phyloP scores from a whole-genome alignment of 2,113 vertebrate species.

The Vicugna pacos region DNA sequence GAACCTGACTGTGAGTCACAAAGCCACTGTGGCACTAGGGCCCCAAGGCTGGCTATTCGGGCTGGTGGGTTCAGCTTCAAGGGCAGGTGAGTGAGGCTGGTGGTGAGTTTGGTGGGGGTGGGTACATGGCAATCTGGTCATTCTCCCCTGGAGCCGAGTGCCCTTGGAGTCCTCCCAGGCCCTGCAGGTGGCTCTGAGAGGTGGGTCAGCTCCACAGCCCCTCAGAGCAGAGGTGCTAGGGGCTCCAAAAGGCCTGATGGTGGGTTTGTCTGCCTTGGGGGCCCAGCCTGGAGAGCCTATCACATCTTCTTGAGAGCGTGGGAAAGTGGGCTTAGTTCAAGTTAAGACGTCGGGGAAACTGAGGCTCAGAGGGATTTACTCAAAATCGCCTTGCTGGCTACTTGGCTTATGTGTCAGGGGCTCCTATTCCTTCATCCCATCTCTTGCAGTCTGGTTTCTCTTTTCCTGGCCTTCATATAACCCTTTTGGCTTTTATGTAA shows the following conservation, averaged over 20 bases:
- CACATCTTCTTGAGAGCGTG: background rate
- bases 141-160: background rate
- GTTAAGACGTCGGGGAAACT: background rate
- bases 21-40: background rate
- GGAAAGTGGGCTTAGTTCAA: background rate
- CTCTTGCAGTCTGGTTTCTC: background rate
- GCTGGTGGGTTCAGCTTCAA: constrained; percentile 63
- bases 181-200: background rate
- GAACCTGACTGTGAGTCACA: constrained; percentile 62
- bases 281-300: background rate
- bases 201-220: background rate
- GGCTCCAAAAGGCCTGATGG: background rate
- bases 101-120: background rate
- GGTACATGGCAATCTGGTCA: rapidly evolving
- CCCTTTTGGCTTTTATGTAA: background rate
- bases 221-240: background rate
- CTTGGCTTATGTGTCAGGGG: background rate
- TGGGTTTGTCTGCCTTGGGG: background rate
- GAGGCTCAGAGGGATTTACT: background rate
- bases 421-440: background rate
- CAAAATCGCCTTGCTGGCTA: too few relatives aligned
- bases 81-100: constrained; percentile 73
- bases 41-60: background rate
- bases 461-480: background rate
- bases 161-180: background rate